A percentile compares a stretch with the other conserved stretches of the same genome.
Conservation (phyloP, 1,140 invertebrate genomes). For the Ips typographus region DNA sequence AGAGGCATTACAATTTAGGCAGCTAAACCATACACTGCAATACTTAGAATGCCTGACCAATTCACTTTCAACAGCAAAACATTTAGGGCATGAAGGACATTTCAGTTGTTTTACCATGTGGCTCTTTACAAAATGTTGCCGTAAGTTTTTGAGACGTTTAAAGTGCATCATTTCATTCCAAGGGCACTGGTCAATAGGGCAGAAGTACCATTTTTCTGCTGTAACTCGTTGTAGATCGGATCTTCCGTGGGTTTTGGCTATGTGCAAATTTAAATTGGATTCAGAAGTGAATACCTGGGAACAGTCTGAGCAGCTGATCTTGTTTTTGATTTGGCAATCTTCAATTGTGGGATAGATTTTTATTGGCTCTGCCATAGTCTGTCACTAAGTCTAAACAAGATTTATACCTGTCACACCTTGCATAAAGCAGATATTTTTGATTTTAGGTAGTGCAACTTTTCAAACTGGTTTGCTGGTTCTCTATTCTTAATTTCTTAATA, state of each 20-base stretch:
- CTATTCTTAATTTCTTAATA: no score
- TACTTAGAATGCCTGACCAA: constrained; percentile 55
- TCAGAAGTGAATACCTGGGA: constrained; percentile 45
- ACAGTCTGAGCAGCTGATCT: constrained; percentile 49
- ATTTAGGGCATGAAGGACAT: constrained; percentile 58
- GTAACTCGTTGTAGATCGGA: constrained; percentile 21
- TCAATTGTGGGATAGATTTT: constrained; percentile 44
- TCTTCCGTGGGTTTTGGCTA: constrained; percentile 47
- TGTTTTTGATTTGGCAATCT: constrained; percentile 42
- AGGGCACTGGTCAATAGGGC: constrained; percentile 44
- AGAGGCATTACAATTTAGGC: constrained; percentile 55
- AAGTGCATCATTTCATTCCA: constrained; percentile 47
- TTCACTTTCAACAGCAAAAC: constrained; percentile 57
- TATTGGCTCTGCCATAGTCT: not conserved
- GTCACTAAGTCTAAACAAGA: no score
- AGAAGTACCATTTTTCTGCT: constrained; percentile 43
- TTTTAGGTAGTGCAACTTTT: no score
- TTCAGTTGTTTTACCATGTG: constrained; percentile 59
- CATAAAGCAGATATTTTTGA: no score
- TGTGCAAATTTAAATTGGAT: constrained; percentile 49
- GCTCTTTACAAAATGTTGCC: constrained; percentile 64
- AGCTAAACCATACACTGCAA: constrained; percentile 57
- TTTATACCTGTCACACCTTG: no score
- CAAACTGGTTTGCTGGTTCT: no score
- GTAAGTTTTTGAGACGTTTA: constrained; percentile 47